Evolutionary conservation across 2,797 vertebrate species (phyloP).

Genomic region (Sternotherus odoratus): DNA sequence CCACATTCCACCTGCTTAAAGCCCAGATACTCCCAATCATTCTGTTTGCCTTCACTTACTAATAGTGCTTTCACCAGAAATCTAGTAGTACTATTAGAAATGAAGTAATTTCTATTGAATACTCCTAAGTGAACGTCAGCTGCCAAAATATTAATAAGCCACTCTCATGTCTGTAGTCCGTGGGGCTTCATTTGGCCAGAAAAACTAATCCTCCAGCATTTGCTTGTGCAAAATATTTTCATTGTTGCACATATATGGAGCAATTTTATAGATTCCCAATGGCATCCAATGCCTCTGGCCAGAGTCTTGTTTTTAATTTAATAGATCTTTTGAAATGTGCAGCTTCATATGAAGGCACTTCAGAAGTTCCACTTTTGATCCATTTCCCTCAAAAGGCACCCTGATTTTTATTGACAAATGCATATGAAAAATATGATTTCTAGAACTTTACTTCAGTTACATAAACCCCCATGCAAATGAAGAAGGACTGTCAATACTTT

Average conservation of each 20-base stretch:
- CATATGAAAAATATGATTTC: background rate
- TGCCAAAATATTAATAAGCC: background rate
- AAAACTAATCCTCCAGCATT: background rate
- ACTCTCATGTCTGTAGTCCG: fast-evolving
- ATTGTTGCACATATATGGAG: background rate
- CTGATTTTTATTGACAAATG: slow-evolving; percentile 50
- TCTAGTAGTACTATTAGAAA: background rate
- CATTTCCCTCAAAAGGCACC: slow-evolving; percentile 10
- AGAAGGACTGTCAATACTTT: slow-evolving; percentile 30
- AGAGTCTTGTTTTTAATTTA: slow-evolving; percentile 14
- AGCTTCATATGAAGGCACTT: slow-evolving; percentile 33
- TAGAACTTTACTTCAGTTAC: slow-evolving; percentile 3
- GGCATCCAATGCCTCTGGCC: background rate
- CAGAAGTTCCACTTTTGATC: background rate
- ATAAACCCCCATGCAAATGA: background rate
- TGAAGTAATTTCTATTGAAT: background rate
- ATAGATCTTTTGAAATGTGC: slow-evolving; percentile 19
- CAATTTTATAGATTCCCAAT: background rate
- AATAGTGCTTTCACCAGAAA: background rate
- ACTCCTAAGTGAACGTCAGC: background rate
- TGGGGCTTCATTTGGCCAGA: background rate
- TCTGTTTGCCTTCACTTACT: background rate
- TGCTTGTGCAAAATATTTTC: slow-evolving; percentile 4
- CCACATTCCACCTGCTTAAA: background rate
- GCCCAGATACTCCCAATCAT: background rate